phyloP scores from a whole-genome alignment of 2,113 vertebrate genomes.

The Etia nguti region DNA sequence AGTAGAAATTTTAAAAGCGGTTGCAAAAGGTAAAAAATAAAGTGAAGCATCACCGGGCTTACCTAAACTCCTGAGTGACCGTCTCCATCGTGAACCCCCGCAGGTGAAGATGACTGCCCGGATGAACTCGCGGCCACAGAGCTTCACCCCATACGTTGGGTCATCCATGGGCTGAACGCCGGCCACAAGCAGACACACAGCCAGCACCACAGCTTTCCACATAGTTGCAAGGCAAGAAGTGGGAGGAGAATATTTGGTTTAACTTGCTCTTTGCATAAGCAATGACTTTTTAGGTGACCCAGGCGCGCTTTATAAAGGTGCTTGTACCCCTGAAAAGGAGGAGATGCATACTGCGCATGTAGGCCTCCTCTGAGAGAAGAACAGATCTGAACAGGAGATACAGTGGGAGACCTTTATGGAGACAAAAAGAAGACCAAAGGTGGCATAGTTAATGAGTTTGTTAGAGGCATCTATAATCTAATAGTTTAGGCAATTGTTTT shows the following conservation, averaged over 20 bases:
- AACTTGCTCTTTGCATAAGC: conserved; percentile 10
- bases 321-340: neutral
- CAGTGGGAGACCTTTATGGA: conserved; percentile 70
- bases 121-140: conserved; percentile 85
- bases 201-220: conserved; percentile 65
- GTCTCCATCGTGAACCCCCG: conserved; percentile 82
- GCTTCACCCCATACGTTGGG: conserved; percentile 76
- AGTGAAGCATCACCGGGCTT: neutral
- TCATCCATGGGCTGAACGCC: conserved; percentile 58
- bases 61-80: conserved; percentile 67
- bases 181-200: conserved; percentile 69
- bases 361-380: conserved; percentile 6
- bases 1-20: neutral
- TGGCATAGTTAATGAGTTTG: conserved; percentile 48
- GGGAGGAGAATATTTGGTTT: neutral
- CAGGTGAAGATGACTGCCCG: conserved; percentile 85
- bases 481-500: conserved; percentile 11
- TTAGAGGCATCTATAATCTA: conserved; percentile 7
- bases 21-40: neutral
- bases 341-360: conserved; percentile 10
- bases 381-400: conserved; percentile 60
- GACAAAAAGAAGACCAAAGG: conserved; percentile 68
- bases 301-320: conserved; percentile 65
- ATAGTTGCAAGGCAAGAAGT: conserved; percentile 31
- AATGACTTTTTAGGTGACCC: conserved; percentile 38